Percentiles rank a stretch among this genome's conserved stretches.
Conservation (phyloP, 2,113 vertebrate species). For the Chloebia gouldiae region DNA sequence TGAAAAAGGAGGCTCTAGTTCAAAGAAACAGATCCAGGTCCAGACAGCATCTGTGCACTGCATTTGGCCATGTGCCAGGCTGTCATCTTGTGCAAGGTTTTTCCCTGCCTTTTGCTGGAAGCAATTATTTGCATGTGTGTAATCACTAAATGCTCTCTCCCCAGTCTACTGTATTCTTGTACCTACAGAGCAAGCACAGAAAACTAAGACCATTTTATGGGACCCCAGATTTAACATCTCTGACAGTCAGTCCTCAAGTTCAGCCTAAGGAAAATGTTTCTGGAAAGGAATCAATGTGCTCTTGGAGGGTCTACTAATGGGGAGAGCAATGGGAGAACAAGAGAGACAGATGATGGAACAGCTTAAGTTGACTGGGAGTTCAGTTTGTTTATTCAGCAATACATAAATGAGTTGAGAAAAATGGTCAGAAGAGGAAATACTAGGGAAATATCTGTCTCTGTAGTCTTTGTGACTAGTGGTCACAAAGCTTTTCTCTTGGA, state of each 20-base stretch:
- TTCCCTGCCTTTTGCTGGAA: background rate
- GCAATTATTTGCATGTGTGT: background rate
- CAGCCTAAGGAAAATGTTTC: background rate
- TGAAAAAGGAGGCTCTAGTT: background rate
- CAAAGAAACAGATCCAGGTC: accelerated
- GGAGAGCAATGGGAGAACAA: background rate
- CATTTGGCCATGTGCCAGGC: background rate
- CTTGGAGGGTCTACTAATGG: background rate
- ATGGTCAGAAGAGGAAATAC: background rate
- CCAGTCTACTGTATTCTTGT: background rate
- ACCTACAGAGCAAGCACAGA: background rate
- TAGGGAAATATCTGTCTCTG: background rate
- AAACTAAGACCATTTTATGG: background rate
- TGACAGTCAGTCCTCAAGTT: background rate
- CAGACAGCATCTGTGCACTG: background rate
- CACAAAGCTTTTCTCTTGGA: background rate
- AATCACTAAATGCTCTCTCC: background rate
- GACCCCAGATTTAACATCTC: background rate
- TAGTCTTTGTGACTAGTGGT: background rate
- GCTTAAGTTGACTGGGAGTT: background rate
- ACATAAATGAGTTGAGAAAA: background rate
- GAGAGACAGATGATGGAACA: background rate
- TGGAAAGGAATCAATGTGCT: background rate
- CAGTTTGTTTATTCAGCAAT: background rate
- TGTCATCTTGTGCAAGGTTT: background rate